Percentiles rank a stretch among this genome's conserved stretches.
phyloP scores from a whole-genome alignment of 2,797 vertebrate genomes.

The Salarias fasciatus region DNA sequence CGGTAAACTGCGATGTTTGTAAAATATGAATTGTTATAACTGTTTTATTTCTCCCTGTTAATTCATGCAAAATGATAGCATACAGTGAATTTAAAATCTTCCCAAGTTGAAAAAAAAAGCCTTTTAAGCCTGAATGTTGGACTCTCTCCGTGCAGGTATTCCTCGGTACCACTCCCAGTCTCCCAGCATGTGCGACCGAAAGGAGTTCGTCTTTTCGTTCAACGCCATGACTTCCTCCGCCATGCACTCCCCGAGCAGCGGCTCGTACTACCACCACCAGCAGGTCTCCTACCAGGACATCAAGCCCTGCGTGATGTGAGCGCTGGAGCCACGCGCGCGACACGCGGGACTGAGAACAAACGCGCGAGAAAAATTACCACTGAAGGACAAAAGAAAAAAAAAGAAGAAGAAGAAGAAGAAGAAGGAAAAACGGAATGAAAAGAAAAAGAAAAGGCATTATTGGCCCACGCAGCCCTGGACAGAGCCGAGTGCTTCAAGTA shows the following conservation, averaged over 20 bases:
- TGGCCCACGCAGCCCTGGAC: slow-evolving; percentile 28
- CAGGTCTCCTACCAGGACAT: slow-evolving; percentile 99
- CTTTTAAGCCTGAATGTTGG: background rate
- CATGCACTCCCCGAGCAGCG: slow-evolving; percentile 91
- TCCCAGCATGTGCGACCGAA: slow-evolving; percentile 97
- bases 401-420: no score
- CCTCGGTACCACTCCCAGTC: slow-evolving; percentile 98
- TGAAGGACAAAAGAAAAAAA: slow-evolving; percentile 36
- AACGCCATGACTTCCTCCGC: slow-evolving; percentile 98
- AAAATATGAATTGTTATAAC: background rate
- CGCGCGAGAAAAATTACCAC: slow-evolving; percentile 46
- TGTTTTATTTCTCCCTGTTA: background rate
- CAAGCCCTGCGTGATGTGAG: slow-evolving; percentile 99
- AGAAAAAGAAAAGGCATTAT: slow-evolving; percentile 5
- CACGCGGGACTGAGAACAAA: slow-evolving; percentile 24
- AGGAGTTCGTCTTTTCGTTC: slow-evolving; percentile 99
- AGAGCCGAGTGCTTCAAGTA: slow-evolving; percentile 34
- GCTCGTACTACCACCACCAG: slow-evolving; percentile 98
- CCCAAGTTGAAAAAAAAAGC: no score
- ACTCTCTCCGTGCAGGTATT: slow-evolving; percentile 84
- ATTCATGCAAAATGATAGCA: no score
- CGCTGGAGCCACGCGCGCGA: slow-evolving; percentile 58
- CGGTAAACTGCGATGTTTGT: no score
- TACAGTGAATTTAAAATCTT: no score
- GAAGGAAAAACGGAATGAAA: no score